Base-by-base conservation (phyloP, 1,140 invertebrate genomes). In the Drosophila kepulauana region DNA sequence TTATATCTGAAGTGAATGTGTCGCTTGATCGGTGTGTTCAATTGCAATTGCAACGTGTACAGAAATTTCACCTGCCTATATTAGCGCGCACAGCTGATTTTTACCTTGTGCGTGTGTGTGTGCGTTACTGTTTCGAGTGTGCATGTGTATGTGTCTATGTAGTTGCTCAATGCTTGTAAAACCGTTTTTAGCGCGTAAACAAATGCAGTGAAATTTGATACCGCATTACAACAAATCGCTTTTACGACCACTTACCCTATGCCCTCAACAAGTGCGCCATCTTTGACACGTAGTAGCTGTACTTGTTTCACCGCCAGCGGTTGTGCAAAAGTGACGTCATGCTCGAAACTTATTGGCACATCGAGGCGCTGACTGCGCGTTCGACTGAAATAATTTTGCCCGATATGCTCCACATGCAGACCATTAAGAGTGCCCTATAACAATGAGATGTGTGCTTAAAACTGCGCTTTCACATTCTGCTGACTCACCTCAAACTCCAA, bases 101-200 rank as follows among this genome's bases (percentile, higher is more conserved):
- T 61, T 75, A 75, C 73, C 46, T 54, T 64, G 35, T 59, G 66
- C 28, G 43, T 30, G 43, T 43, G 54, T 25, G 54, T 25, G 30
- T 58, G 46, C 35, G 45, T 38, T 3, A 11, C 35, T 11, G 35
- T 38, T 51, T 48, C 46, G 46, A 20, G 3, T 28, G 62, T 41
- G 62, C 16, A 8, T 62, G 58, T 56, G 43, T 33, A n/a, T 33
- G 30, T 57, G 58, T 49, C 45, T 46, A 28, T 68, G 65, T 70
- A 38, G 56, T 30, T 25, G 25, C 5, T 3, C 52, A 88, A 78
- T 87, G 80, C 45, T 59, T 52, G 16, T 49, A 57, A 88, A 88
- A 87, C 82, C 70, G 85, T 41, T 66, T 66, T 84, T 70, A 84
- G 85, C 84, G 85, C 81, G 84, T 89, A 88, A 88, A 88, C 84